phyloP scores from a whole-genome alignment of 2,888 invertebrate species.

The Cosmopolites sordidus region DNA sequence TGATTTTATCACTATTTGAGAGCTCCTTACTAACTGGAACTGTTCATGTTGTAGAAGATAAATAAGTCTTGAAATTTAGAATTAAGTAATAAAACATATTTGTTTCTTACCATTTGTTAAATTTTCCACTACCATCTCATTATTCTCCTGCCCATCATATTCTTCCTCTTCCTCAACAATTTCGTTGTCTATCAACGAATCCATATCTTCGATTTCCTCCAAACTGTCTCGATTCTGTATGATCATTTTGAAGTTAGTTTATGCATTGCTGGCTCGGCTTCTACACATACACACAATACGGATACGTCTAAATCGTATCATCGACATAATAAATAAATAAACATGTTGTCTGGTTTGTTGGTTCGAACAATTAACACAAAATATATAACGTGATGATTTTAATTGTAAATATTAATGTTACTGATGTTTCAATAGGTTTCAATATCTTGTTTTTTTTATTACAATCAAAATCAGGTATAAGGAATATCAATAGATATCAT shows the following conservation, averaged over 20 bases:
- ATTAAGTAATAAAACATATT: too few species aligned
- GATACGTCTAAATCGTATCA: conserved; percentile 1
- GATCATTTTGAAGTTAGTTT: conserved; percentile 14
- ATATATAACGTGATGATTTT: not conserved
- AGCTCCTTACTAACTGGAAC: too few species aligned
- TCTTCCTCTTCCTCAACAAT: conserved; percentile 21
- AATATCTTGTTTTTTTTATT: too few species aligned
- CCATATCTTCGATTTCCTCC: conserved; percentile 17
- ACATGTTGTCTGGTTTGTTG: conserved; percentile 17
- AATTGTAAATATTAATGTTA: too few species aligned
- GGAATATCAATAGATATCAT: too few species aligned
- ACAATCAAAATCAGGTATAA: too few species aligned
- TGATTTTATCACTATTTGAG: too few species aligned
- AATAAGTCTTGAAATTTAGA: too few species aligned
- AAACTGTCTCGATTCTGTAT: conserved; percentile 14
- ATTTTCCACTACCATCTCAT: conserved; percentile 4
- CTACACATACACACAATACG: not conserved
- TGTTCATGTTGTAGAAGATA: too few species aligned
- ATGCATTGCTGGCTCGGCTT: conserved; percentile 1
- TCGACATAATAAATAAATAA: conserved; percentile 20
- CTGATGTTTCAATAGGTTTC: too few species aligned
- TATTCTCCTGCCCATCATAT: conserved; percentile 6
- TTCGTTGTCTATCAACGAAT: conserved; percentile 19
- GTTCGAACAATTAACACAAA: conserved; percentile 4
- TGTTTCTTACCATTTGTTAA: conserved; percentile 11